Evolutionary conservation across 2,888 invertebrate genomes (phyloP).

Genomic region (Smittia sp.): DNA sequence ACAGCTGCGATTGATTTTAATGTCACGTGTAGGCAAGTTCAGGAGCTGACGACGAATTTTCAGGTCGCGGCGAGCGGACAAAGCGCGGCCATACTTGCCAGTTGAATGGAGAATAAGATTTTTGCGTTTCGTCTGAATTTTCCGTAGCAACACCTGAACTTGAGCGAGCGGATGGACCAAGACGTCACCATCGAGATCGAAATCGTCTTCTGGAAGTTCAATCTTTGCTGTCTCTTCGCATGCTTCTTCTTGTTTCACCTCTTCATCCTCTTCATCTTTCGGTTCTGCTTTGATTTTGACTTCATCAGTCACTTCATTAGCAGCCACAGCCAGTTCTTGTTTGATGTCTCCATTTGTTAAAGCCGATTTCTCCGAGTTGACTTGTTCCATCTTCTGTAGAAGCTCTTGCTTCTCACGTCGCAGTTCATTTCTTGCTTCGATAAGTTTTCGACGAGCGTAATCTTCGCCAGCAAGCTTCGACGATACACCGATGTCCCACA

Average conservation of each 20-base stretch:
- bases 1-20: slow-evolving; percentile 51
- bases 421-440: slow-evolving; percentile 49
- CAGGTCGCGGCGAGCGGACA: slow-evolving; percentile 77
- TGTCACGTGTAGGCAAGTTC: slow-evolving; percentile 64
- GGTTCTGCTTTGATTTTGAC: slow-evolving; percentile 31
- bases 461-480: slow-evolving; percentile 71
- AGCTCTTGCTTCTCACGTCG: slow-evolving; percentile 44
- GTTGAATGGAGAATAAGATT: slow-evolving; percentile 68
- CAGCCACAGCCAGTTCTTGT: slow-evolving; percentile 47
- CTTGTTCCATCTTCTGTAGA: slow-evolving; percentile 44
- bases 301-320: slow-evolving; percentile 51
- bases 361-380: slow-evolving; percentile 41
- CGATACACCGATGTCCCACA: slow-evolving; percentile 78
- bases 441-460: slow-evolving; percentile 55
- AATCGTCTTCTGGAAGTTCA: slow-evolving; percentile 25
- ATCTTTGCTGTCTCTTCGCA: slow-evolving; percentile 28
- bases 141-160: slow-evolving; percentile 62
- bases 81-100: slow-evolving; percentile 71
- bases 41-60: slow-evolving; percentile 69
- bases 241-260: slow-evolving; percentile 30
- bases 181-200: slow-evolving; percentile 44
- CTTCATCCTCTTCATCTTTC: slow-evolving; percentile 46
- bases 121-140: slow-evolving; percentile 61
- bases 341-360: slow-evolving; percentile 38
- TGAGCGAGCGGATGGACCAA: slow-evolving; percentile 54